These are phyloP conservation scores for Neuroterus valhalla DNA, from an alignment of 1,140 invertebrate species.

Conservation along the genomic window DNA sequence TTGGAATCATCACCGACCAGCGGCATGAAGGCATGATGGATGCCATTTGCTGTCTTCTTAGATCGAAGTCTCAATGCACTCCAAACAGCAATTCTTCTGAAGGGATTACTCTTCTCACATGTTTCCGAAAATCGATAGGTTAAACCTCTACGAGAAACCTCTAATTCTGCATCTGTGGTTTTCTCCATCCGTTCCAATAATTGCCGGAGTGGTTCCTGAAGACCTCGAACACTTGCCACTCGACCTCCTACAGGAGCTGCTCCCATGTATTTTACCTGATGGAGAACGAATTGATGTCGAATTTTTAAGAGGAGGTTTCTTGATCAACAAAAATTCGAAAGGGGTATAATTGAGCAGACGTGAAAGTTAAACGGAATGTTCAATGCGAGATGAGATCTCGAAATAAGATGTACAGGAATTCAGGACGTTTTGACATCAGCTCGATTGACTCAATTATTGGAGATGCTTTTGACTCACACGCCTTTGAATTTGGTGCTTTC, in stretches of 20 bases:
- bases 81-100: slow-evolving; percentile 93
- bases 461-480: too few species aligned
- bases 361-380: too few species aligned
- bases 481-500: too few species aligned
- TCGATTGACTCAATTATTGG: too few species aligned
- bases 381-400: too few species aligned
- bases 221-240: slow-evolving; percentile 86
- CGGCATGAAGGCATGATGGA: slow-evolving; percentile 86
- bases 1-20: slow-evolving; percentile 83
- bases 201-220: slow-evolving; percentile 87
- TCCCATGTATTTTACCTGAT: slow-evolving; percentile 88
- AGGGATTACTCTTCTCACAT: slow-evolving; percentile 77
- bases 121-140: slow-evolving; percentile 65
- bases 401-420: too few species aligned
- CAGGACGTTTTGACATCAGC: too few species aligned
- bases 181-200: slow-evolving; percentile 73
- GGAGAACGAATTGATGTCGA: slow-evolving; percentile 59
- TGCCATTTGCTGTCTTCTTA: slow-evolving; percentile 53
- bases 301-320: too few species aligned
- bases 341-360: too few species aligned
- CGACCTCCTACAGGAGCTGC: slow-evolving; percentile 85
- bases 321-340: too few species aligned
- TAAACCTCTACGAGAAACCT: slow-evolving; percentile 68
- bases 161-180: slow-evolving; percentile 65
- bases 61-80: slow-evolving; percentile 75